A percentile compares a stretch with the other conserved stretches of the same genome.
These are phyloP conservation scores for Catharus fuscescens DNA, from an alignment of 2,113 vertebrate genomes.

Conservation along the genomic window DNA sequence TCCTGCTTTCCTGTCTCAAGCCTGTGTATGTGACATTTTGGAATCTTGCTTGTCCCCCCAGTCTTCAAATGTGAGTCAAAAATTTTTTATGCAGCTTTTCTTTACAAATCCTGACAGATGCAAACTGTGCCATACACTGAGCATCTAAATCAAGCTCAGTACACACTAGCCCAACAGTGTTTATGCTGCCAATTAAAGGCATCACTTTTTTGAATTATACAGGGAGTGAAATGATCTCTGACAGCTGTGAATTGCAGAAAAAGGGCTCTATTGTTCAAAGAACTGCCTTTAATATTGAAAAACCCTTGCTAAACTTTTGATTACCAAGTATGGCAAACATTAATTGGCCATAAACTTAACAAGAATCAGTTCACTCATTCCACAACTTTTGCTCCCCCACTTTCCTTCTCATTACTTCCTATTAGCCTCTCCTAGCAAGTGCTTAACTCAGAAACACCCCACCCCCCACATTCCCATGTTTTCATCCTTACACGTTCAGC, in stretches of 20 bases:
- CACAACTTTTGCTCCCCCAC: slow-evolving; percentile 34
- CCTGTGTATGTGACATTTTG: background rate
- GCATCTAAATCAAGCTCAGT: slow-evolving; percentile 41
- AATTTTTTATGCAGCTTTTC: slow-evolving; percentile 45
- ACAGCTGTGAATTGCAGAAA: slow-evolving; percentile 74
- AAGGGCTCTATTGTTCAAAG: slow-evolving; percentile 74
- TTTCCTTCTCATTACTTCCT: slow-evolving; percentile 48
- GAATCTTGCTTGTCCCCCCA: background rate
- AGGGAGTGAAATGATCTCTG: slow-evolving; percentile 76
- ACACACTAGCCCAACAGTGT: slow-evolving; percentile 55
- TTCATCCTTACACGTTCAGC: slow-evolving; percentile 19
- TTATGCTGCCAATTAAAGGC: slow-evolving; percentile 76
- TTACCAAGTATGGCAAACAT: slow-evolving; percentile 70
- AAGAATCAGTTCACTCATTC: slow-evolving; percentile 62
- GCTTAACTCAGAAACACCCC: slow-evolving; percentile 43
- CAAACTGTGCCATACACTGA: slow-evolving; percentile 24
- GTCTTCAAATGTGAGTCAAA: background rate
- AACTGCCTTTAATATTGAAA: slow-evolving; percentile 70
- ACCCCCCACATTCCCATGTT: slow-evolving; percentile 42
- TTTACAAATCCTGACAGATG: slow-evolving; percentile 60
- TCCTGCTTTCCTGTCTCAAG: background rate
- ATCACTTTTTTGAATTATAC: slow-evolving; percentile 74
- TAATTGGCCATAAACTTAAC: slow-evolving; percentile 76
- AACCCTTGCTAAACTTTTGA: slow-evolving; percentile 62
- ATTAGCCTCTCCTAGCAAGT: slow-evolving; percentile 23